Conservation (phyloP, 1,140 invertebrate species). For the Cotesia typhae region DNA sequence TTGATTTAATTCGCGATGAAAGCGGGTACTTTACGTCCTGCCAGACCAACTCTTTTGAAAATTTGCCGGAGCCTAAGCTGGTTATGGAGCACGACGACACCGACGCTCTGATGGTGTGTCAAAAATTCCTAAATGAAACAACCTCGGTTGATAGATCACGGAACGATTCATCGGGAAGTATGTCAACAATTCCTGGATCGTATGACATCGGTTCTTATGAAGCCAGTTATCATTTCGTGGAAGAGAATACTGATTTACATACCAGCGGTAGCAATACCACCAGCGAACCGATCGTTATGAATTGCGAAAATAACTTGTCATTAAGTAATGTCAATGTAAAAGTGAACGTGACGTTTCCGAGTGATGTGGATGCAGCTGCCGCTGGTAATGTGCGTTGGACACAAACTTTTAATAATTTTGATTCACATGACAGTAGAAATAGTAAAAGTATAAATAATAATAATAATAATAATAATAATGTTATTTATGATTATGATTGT, state of each 20-base stretch:
- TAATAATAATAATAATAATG: conserved; percentile 7
- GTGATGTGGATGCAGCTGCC: conserved; percentile 4
- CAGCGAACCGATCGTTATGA: not conserved
- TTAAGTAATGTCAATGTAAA: conserved; percentile 1
- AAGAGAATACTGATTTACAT: conserved; percentile 6
- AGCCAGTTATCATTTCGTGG: conserved; percentile 9
- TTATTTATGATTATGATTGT: not conserved
- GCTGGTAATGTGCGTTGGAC: not conserved
- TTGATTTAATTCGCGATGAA: conserved; percentile 23
- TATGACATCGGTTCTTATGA: not conserved
- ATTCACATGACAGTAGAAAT: conserved; percentile 7
- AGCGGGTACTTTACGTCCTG: conserved; percentile 18
- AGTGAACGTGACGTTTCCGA: conserved; percentile 23
- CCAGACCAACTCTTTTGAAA: conserved; percentile 2
- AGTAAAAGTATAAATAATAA: not conserved
- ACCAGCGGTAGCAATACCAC: not conserved
- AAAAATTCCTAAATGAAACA: conserved; percentile 27
- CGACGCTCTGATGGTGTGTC: conserved; percentile 20
- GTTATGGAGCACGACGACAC: conserved; percentile 26
- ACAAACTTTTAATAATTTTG: conserved; percentile 26
- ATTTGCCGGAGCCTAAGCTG: conserved; percentile 8
- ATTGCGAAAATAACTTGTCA: conserved; percentile 30
- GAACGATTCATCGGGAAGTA: not conserved
- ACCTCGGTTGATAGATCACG: not conserved
- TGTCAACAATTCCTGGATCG: conserved; percentile 3